Evolutionary conservation across 2,797 vertebrate species (phyloP).

Genomic region (Syndactyla subalaris): DNA sequence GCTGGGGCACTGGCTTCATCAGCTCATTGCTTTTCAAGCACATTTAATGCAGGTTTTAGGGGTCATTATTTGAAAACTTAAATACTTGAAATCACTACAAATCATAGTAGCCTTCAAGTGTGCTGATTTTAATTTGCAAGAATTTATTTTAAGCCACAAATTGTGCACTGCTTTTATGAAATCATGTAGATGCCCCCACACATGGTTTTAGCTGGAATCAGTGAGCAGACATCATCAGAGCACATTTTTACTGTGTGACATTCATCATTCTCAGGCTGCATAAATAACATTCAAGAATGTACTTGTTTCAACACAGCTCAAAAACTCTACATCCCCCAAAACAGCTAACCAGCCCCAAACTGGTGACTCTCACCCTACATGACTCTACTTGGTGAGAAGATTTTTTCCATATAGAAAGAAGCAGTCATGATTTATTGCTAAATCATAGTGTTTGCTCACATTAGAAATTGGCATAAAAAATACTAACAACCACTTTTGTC

Average conservation of each 20-base stretch:
- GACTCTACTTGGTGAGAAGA: background rate
- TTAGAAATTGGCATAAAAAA: background rate
- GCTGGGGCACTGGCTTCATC: background rate
- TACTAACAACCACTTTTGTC: background rate
- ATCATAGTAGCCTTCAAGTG: slow-evolving; percentile 26
- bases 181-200: background rate
- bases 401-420: background rate
- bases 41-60: background rate
- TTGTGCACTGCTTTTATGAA: slow-evolving; percentile 2
- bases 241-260: background rate
- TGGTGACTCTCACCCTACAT: background rate
- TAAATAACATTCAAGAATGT: background rate
- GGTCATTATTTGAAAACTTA: slow-evolving; percentile 46
- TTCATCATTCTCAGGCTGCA: background rate
- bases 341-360: background rate
- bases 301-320: background rate
- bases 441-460: background rate
- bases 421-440: background rate
- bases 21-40: slow-evolving; percentile 9
- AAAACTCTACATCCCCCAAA: background rate
- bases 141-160: slow-evolving; percentile 48
- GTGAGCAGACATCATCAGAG: slow-evolving; percentile 1
- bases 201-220: slow-evolving; percentile 15
- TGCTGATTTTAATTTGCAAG: slow-evolving; percentile 24
- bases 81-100: slow-evolving; percentile 50